A percentile compares a stretch with the other conserved stretches of the same genome.
Evolutionary conservation across 2,888 invertebrate species (phyloP).

Genomic region (Bugulina stolonifera): DNA sequence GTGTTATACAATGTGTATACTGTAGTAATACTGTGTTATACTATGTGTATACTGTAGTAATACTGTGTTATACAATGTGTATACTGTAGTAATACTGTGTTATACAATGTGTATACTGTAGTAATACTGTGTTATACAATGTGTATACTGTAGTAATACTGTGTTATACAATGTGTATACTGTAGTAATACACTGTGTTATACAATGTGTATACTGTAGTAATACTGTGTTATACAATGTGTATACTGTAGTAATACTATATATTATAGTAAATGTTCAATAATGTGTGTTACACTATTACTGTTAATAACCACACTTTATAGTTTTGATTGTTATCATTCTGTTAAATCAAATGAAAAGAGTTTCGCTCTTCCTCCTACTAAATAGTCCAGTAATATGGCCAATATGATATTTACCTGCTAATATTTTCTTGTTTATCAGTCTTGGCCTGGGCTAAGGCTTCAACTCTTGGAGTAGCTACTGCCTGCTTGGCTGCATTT

Average conservation of each 20-base stretch:
- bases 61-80: constrained; percentile 28
- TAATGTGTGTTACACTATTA: no score
- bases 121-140: constrained; percentile 28
- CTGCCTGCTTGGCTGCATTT: constrained; percentile 27
- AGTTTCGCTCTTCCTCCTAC: no score
- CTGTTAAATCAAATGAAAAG: no score
- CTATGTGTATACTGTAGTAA: constrained; percentile 28
- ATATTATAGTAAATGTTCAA: background rate
- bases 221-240: background rate
- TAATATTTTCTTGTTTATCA: constrained; percentile 31
- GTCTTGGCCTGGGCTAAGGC: constrained; percentile 37
- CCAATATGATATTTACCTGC: constrained; percentile 33
- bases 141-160: constrained; percentile 29
- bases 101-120: constrained; percentile 28
- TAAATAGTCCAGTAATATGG: background rate
- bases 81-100: constrained; percentile 29
- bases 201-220: background rate
- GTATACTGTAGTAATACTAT: background rate
- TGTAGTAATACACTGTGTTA: no score
- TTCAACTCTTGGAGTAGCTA: constrained; percentile 34
- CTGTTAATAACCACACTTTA: no score
- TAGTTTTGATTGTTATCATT: no score
- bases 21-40: constrained; percentile 29
- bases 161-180: constrained; percentile 27
- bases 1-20: constrained; percentile 27